A percentile compares a stretch with the other conserved stretches of the same genome.
Conservation (phyloP, 2,888 invertebrate species). For the Sesia apiformis region DNA sequence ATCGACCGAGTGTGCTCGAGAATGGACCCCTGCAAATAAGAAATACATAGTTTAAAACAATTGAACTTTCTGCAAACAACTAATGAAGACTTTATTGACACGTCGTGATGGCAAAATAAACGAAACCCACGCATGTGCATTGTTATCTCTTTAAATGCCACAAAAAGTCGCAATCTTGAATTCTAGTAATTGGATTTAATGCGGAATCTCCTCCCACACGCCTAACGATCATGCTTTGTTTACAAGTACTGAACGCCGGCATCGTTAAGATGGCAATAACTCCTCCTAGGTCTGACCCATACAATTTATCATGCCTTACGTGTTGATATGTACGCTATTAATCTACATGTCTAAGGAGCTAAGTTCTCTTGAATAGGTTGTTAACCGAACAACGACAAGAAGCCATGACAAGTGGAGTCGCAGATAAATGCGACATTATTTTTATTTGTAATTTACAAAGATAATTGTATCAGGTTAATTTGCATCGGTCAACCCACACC, state of each 20-base stretch:
- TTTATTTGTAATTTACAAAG: slow-evolving; percentile 3
- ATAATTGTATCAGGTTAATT: slow-evolving; percentile 35
- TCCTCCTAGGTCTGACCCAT: slow-evolving; percentile 14
- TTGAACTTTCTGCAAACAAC: slow-evolving; percentile 18
- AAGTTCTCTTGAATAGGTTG: no score
- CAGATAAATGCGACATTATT: slow-evolving; percentile 1
- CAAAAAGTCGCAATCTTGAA: slow-evolving; percentile 56
- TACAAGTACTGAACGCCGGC: slow-evolving; percentile 24
- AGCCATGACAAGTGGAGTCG: slow-evolving; percentile 1
- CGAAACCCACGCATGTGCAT: slow-evolving; percentile 49
- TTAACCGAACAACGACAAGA: not conserved
- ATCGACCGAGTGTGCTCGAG: slow-evolving; percentile 85
- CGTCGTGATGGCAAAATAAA: slow-evolving; percentile 33
- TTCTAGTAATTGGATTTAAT: slow-evolving; percentile 62
- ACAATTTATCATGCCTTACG: slow-evolving; percentile 11
- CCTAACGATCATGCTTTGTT: slow-evolving; percentile 53
- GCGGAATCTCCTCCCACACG: slow-evolving; percentile 55
- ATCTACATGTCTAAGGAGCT: not conserved
- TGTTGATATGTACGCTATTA: not conserved
- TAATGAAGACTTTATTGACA: slow-evolving; percentile 31
- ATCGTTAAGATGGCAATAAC: slow-evolving; percentile 10
- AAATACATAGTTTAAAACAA: slow-evolving; percentile 18
- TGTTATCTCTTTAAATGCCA: slow-evolving; percentile 38
- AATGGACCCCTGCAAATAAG: slow-evolving; percentile 78
- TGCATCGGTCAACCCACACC: slow-evolving; percentile 36